phyloP scores from a whole-genome alignment of 1,140 invertebrate genomes.

The Macrobrachium rosenbergii region DNA sequence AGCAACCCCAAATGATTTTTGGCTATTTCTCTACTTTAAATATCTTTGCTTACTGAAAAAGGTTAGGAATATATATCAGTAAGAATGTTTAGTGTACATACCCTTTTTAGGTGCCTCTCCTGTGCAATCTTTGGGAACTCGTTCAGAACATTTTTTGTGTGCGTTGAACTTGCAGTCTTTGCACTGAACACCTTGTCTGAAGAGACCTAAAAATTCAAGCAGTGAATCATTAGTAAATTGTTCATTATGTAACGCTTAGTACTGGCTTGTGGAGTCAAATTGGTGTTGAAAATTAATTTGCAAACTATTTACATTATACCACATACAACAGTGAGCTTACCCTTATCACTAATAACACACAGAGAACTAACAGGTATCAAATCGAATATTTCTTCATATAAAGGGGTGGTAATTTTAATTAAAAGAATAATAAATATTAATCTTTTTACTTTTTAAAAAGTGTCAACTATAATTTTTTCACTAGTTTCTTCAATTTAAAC shows the following conservation, averaged over 20 bases:
- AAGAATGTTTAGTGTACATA: background rate
- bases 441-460: too few relatives aligned
- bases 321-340: too few relatives aligned
- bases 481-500: too few relatives aligned
- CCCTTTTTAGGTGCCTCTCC: slow-evolving; percentile 77
- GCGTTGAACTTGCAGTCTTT: slow-evolving; percentile 99
- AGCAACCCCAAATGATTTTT: too few relatives aligned
- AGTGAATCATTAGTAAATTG: background rate
- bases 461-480: too few relatives aligned
- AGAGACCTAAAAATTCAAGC: slow-evolving; percentile 23
- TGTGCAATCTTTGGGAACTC: slow-evolving; percentile 95
- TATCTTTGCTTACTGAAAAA: too few relatives aligned
- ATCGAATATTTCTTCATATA: background rate
- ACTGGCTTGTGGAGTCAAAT: background rate
- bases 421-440: too few relatives aligned
- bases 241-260: background rate
- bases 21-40: too few relatives aligned
- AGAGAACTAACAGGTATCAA: background rate
- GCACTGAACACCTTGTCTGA: slow-evolving; percentile 85
- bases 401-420: background rate
- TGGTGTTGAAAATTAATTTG: too few relatives aligned
- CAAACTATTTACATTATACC: too few relatives aligned
- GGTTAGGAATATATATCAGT: background rate
- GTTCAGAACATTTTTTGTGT: slow-evolving; percentile 96
- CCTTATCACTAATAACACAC: background rate